phyloP scores from a whole-genome alignment of 2,113 vertebrate genomes.

The Plotosus lineatus region DNA sequence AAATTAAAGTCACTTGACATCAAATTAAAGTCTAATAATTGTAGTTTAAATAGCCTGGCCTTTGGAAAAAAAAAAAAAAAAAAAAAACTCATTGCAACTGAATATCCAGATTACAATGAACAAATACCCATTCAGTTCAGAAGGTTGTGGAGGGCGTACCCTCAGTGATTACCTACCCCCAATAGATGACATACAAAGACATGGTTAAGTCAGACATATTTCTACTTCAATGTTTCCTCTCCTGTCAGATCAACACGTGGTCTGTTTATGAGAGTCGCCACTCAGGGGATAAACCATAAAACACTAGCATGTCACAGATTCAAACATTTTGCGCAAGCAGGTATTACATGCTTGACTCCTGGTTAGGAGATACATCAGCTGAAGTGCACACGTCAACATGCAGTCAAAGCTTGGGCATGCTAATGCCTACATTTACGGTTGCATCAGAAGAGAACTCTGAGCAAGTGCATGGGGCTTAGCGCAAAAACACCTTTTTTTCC shows the following conservation, averaged over 20 bases:
- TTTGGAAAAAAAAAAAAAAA: background rate
- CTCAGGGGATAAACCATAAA: background rate
- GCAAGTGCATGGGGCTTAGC: constrained; percentile 59
- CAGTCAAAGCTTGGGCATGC: constrained; percentile 59
- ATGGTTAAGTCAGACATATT: constrained; percentile 2
- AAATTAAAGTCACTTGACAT: constrained; percentile 9
- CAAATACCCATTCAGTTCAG: constrained; percentile 16
- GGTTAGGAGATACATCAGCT: constrained; percentile 31
- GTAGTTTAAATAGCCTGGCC: background rate
- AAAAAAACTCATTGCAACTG: background rate
- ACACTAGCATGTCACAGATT: background rate
- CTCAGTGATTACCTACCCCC: no score
- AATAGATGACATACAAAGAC: background rate
- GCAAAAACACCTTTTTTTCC: constrained; percentile 17
- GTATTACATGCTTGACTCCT: constrained; percentile 46
- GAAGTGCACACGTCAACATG: constrained; percentile 60
- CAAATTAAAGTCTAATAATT: background rate
- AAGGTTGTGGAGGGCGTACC: background rate
- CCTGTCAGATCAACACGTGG: constrained; percentile 5
- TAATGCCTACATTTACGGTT: constrained; percentile 56
- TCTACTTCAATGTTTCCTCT: constrained; percentile 5
- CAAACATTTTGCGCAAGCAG: constrained; percentile 36
- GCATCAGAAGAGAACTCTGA: constrained; percentile 54
- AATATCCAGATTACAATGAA: constrained; percentile 16
- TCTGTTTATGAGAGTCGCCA: background rate